Evolutionary conservation across 1,140 invertebrate species (phyloP), one percentile per base, ranked within the genome.

Genomic region (Drosophila persimilis): DNA sequence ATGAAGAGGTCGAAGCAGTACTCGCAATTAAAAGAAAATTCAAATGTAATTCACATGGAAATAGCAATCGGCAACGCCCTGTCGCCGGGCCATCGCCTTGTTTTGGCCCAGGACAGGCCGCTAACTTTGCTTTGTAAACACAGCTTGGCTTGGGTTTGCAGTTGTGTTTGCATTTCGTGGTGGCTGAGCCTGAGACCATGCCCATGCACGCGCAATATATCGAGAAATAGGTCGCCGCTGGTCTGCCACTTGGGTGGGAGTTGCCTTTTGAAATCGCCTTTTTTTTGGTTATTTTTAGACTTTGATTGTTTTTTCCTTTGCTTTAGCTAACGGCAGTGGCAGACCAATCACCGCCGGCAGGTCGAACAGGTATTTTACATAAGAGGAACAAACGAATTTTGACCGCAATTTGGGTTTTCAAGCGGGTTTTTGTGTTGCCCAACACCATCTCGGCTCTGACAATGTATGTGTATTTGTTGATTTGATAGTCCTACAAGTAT

Each of bases 321-420:
- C 44, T 44, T 45, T 51, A 24, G 63, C 56, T 67, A 64, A 62
- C 35, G 29, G 53, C 56, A 52, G 45, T 41, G 22, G 59, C 56
- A 53, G 22, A 56, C 55, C 46, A 60, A 45, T 39, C 35, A 39
- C 4, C 35, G n/a, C 44, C 29, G 44, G 20, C 26, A 22, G 20
- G 9, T 6, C 43, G 56, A 85, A 85, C 81, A 48, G 77, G 81
- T 86, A 81, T 81, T 86, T 85, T 86, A 86, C 67, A 66, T 88
- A 85, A 85, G 74, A 70, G 57, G 52, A 51, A 51, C 41, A 29
- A 63, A 45, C 41, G 55, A 81, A 62, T 63, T 53, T 77, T 62
- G 61, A 69, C 61, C 57, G 73, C 60, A 70, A 73, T 70, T 66
- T 77, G 58, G 57, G 58, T 62, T 77, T 73, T 73, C 52, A 57